Conservation (phyloP, 2,113 vertebrate genomes). For the Syngnathus floridae region DNA sequence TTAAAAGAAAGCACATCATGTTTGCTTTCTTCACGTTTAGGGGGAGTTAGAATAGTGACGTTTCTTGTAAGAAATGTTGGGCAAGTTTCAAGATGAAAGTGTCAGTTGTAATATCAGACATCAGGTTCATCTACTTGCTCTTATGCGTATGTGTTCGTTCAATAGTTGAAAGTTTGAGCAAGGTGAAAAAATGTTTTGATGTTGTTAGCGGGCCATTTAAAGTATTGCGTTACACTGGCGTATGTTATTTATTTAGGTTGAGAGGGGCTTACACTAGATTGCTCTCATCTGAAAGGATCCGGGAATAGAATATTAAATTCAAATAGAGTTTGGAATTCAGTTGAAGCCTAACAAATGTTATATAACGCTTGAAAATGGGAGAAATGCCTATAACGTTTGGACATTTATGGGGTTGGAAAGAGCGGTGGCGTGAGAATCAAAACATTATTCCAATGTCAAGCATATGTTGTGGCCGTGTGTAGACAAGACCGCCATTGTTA, state of each 20-base stretch:
- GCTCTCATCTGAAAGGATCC: neutral
- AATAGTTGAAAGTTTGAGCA: too few relatives aligned
- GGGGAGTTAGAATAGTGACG: too few relatives aligned
- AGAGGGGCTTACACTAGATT: neutral
- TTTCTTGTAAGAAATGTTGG: neutral
- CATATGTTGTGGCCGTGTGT: neutral
- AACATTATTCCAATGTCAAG: neutral
- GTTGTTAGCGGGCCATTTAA: neutral
- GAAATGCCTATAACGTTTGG: neutral
- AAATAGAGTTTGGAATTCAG: conserved; percentile 1
- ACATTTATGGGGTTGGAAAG: neutral
- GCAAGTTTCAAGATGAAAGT: neutral
- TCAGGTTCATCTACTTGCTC: too few relatives aligned
- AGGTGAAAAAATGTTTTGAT: neutral
- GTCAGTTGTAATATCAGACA: neutral
- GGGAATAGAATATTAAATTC: neutral
- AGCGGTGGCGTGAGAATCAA: neutral
- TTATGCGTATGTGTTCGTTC: too few relatives aligned
- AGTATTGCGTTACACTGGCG: neutral
- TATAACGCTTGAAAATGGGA: neutral
- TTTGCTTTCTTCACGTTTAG: too few relatives aligned
- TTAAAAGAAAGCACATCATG: too few relatives aligned
- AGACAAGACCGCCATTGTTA: conserved; percentile 1
- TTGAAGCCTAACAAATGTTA: neutral
- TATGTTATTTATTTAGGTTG: neutral